Evolutionary conservation across 2,113 vertebrate genomes (phyloP).

Genomic region (Phocoena phocoena): DNA sequence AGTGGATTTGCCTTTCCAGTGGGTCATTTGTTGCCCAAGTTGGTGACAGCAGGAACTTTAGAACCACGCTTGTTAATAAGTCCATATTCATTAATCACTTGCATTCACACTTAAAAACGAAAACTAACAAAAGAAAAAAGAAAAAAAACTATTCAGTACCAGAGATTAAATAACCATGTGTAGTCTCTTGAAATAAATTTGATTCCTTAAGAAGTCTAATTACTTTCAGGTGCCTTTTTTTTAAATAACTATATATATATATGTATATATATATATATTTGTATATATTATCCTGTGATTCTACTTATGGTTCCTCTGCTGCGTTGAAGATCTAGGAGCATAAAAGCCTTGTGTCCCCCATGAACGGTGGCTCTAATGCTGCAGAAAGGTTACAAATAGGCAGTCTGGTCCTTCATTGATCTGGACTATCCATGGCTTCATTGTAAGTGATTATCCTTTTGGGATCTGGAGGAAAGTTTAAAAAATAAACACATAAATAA

Average conservation of each 20-base stretch:
- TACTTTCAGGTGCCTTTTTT: conserved; percentile 87
- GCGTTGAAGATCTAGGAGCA: conserved; percentile 87
- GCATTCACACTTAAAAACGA: conserved; percentile 84
- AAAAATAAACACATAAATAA: conserved; percentile 41
- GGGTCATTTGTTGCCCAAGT: conserved; percentile 79
- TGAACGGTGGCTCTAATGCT: conserved; percentile 88
- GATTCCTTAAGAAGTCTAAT: conserved; percentile 88
- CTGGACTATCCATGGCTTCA: conserved; percentile 93
- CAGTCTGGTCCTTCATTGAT: conserved; percentile 92
- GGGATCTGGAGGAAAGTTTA: conserved; percentile 88
- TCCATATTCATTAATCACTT: conserved; percentile 84
- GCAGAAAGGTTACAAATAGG: conserved; percentile 88
- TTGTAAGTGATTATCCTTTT: conserved; percentile 96
- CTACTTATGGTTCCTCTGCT: conserved; percentile 88
- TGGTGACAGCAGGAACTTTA: conserved; percentile 86
- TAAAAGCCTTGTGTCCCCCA: conserved; percentile 86
- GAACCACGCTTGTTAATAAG: conserved; percentile 82
- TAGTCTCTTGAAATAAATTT: conserved; percentile 87
- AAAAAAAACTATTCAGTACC: conserved; percentile 84
- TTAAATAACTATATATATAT: conserved; percentile 87
- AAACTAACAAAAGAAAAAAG: conserved; percentile 48
- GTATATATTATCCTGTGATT: conserved; percentile 90
- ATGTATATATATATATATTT: conserved; percentile 83
- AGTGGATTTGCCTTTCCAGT: conserved; percentile 84
- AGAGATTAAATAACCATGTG: conserved; percentile 88